phyloP scores from a whole-genome alignment of 2,113 vertebrate genomes.

The Sebastes schlegelii region DNA sequence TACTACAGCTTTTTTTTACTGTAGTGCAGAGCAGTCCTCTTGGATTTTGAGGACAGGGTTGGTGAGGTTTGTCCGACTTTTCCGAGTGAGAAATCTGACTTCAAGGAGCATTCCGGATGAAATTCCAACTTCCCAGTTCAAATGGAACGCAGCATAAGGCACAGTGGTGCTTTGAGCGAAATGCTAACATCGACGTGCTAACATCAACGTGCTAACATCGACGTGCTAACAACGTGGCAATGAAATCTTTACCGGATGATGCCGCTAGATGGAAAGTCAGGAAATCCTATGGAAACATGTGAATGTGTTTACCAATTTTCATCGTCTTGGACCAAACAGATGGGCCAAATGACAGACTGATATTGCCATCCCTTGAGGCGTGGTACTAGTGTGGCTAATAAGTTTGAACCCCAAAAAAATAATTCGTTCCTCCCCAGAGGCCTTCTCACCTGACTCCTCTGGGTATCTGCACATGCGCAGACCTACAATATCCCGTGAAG shows the following conservation, averaged over 20 bases:
- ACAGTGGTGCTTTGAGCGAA: not conserved
- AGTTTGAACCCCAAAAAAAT: not conserved
- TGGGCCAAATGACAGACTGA: not conserved
- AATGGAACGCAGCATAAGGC: too few species aligned
- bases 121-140: too few species aligned
- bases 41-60: too few species aligned
- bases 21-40: too few species aligned
- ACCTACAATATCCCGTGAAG: constrained; percentile 89
- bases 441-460: constrained; percentile 81
- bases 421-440: not conserved
- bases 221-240: too few species aligned
- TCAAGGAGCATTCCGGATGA: too few species aligned
- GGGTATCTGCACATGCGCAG: constrained; percentile 89
- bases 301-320: too few species aligned
- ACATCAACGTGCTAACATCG: not conserved
- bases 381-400: not conserved
- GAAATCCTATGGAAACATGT: not conserved
- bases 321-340: too few species aligned
- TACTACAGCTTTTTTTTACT: too few species aligned
- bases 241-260: too few species aligned
- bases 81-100: too few species aligned
- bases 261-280: not conserved
- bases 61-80: too few species aligned
- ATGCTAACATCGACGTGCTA: not conserved
- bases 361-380: not conserved